Evolutionary conservation across 2,113 vertebrate species (phyloP).

Genomic region (Coreoperca whiteheadi): DNA sequence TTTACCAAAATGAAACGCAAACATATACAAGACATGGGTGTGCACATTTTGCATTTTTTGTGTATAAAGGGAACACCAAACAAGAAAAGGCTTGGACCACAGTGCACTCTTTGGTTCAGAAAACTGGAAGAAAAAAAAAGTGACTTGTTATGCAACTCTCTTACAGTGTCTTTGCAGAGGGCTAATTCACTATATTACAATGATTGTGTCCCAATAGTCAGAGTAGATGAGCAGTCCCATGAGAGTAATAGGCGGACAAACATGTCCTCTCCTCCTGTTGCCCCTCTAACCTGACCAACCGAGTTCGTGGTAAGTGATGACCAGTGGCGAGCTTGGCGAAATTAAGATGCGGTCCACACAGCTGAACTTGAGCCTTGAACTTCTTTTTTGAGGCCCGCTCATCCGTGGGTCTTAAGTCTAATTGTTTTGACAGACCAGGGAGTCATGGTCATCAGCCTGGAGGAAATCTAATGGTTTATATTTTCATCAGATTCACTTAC

Average conservation of each 20-base stretch:
- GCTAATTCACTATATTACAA: not conserved
- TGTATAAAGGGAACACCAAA: not conserved
- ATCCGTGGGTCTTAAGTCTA: conserved; percentile 85
- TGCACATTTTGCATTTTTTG: not conserved
- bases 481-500: conserved; percentile 85
- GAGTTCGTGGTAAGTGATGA: conserved; percentile 56
- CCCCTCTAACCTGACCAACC: conserved; percentile 48
- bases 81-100: not conserved
- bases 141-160: not conserved
- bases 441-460: conserved; percentile 80
- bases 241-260: not conserved
- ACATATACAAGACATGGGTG: not conserved
- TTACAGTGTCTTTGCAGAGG: not conserved
- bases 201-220: not conserved
- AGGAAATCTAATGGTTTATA: conserved; percentile 88
- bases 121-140: conserved; percentile 1
- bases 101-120: not conserved
- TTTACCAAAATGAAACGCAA: not conserved
- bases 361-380: conserved; percentile 80
- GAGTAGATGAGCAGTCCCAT: not conserved
- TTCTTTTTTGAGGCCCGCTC: conserved; percentile 75
- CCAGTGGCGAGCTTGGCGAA: conserved; percentile 70
- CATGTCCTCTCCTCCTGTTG: conserved; percentile 11
- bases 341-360: conserved; percentile 81
- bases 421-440: conserved; percentile 89